phyloP scores from a whole-genome alignment of 2,797 vertebrate species.

The Babyrousa celebensis region DNA sequence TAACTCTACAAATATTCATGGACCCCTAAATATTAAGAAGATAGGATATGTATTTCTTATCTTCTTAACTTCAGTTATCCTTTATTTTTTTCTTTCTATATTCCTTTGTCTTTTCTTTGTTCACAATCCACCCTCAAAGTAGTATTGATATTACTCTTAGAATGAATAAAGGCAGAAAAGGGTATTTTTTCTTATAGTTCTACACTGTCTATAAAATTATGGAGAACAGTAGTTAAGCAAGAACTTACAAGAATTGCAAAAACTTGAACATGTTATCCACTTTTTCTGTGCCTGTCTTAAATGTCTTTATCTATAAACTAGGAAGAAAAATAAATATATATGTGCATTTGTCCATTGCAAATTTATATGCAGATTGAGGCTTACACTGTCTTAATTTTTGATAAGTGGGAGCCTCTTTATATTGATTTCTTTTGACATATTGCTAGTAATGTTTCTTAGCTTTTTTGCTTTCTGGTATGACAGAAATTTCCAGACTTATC shows the following conservation, averaged over 20 bases:
- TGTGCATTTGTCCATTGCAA: not conserved
- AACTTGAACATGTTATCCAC: not conserved
- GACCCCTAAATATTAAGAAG: not conserved
- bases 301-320: not conserved
- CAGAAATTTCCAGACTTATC: not conserved
- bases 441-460: not conserved
- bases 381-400: not conserved
- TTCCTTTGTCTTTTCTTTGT: not conserved
- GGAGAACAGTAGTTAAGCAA: not conserved
- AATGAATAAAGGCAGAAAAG: not conserved
- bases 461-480: slow-evolving; percentile 34
- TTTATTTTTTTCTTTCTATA: not conserved
- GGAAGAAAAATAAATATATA: not conserved
- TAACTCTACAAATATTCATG: not conserved
- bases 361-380: not conserved
- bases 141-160: not conserved
- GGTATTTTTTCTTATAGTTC: not conserved
- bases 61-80: not conserved
- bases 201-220: not conserved
- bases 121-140: not conserved
- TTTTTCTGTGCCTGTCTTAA: not conserved
- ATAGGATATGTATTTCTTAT: not conserved
- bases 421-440: not conserved
- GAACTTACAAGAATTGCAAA: not conserved
- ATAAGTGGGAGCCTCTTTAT: not conserved